A percentile compares a stretch with the other conserved stretches of the same genome.
Evolutionary conservation across 2,113 vertebrate species (phyloP).

Genomic region (Bubo blakistoni): DNA sequence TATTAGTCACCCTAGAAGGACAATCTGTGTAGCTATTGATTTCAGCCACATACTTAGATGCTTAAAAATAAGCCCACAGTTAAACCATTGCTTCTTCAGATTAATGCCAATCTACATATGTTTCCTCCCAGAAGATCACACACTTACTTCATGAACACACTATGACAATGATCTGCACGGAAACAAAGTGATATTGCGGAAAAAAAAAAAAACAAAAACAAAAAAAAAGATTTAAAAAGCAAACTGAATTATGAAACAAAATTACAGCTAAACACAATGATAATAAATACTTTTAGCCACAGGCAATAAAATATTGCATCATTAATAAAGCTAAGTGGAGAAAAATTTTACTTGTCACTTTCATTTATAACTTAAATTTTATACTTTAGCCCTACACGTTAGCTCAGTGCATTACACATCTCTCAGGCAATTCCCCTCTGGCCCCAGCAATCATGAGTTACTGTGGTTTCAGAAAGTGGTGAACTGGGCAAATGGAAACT

Average conservation of each 20-base stretch:
- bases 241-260: constrained; percentile 44
- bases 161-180: background rate
- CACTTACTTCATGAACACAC: background rate
- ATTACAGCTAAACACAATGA: constrained; percentile 41
- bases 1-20: background rate
- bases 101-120: background rate
- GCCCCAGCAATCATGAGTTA: constrained; percentile 59
- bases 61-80: background rate
- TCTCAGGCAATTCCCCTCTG: constrained; percentile 63
- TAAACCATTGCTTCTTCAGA: background rate
- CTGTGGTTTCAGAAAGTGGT: constrained; percentile 48
- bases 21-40: background rate
- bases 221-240: background rate
- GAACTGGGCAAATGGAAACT: constrained; percentile 58
- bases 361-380: constrained; percentile 68
- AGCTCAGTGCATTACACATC: constrained; percentile 59
- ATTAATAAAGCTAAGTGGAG: constrained; percentile 61
- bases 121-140: background rate
- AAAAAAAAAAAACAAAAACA: background rate
- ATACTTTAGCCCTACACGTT: constrained; percentile 45
- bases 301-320: constrained; percentile 60
- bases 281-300: constrained; percentile 53
- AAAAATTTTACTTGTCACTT: constrained; percentile 66
- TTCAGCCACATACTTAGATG: background rate
- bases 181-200: background rate